Base-by-base conservation (phyloP, 1,140 invertebrate genomes). In the Chymomyza costata region DNA sequence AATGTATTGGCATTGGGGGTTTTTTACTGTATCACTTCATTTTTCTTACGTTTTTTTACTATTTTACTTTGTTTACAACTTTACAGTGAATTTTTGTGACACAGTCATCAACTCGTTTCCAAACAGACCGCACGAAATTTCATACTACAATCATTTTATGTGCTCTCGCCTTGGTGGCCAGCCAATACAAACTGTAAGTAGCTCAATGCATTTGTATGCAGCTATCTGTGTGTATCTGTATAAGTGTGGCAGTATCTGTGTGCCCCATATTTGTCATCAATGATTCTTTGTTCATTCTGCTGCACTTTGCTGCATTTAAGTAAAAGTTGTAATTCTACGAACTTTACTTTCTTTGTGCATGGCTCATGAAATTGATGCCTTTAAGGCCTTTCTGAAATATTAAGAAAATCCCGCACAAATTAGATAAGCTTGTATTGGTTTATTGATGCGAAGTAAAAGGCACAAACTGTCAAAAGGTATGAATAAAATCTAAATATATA, bases 361-460 rank as follows among this genome's bases (percentile, higher is more conserved):
- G n/a, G n/a, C n/a, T n/a, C n/a, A n/a, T n/a, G n/a, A 65, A 48
- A 50, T n/a, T n/a, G 39, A 13, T 28, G 18, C 38, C 57, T 17
- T 19, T 32, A 49, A 18, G 40, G 28, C 17, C n/a, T 18, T 40
- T n/a, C n/a, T n/a, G n/a, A n/a, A n/a, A n/a, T n/a, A n/a, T n/a
- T 11, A 40, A 30, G 41, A 62, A 49, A 76, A 53, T 62, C 61
- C n/a, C 57, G 35, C 44, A 47, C 53, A 66, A 78, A 78, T 78
- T 66, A 76, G 71, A 76, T 76, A 70, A 76, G 78, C 57, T 71
- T 76, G 70, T 76, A 76, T 76, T 76, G 70, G 65, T 47, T 74
- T 76, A 76, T 70, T 65, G 71, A 58, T 57, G 58, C 50, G 62
- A 65, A 70, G n/a, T n/a, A n/a, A n/a, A n/a, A n/a, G n/a, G n/a